Conservation (phyloP, 2,888 invertebrate species). For the Epinotia bilunana region DNA sequence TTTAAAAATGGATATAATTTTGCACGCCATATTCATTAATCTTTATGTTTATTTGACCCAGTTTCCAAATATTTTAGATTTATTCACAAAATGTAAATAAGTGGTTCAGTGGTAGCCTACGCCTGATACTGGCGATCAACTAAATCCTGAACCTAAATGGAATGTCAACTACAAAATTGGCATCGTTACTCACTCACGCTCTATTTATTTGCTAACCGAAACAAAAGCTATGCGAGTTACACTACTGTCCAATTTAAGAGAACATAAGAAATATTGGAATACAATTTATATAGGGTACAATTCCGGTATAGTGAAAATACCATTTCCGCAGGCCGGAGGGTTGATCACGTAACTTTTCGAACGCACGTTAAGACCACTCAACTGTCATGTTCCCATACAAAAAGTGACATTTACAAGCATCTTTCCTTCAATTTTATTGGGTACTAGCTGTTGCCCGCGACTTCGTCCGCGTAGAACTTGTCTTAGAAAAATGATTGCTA, state of each 20-base stretch:
- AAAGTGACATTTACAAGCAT: too few species aligned
- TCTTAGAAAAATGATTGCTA: too few species aligned
- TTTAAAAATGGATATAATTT: background rate
- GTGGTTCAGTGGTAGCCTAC: background rate
- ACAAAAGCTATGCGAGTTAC: constrained; percentile 14
- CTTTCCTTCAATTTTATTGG: too few species aligned
- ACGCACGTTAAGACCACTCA: too few species aligned
- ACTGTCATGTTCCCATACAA: too few species aligned
- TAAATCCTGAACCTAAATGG: constrained; percentile 26
- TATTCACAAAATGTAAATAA: constrained; percentile 19
- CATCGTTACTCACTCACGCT: constrained; percentile 30
- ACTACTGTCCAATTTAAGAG: constrained; percentile 1
- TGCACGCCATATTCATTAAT: background rate
- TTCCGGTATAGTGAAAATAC: background rate
- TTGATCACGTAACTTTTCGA: too few species aligned
- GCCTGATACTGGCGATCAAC: constrained; percentile 14
- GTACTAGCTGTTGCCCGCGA: too few species aligned
- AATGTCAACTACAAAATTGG: constrained; percentile 31
- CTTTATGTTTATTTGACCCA: background rate
- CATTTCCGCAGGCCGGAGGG: too few species aligned
- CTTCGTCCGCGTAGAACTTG: too few species aligned
- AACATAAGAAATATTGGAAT: background rate
- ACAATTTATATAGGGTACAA: background rate
- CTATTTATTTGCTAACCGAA: constrained; percentile 25
- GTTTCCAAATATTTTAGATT: background rate